Base-by-base conservation (phyloP, 2,888 invertebrate genomes). In the Thelaira solivaga region DNA sequence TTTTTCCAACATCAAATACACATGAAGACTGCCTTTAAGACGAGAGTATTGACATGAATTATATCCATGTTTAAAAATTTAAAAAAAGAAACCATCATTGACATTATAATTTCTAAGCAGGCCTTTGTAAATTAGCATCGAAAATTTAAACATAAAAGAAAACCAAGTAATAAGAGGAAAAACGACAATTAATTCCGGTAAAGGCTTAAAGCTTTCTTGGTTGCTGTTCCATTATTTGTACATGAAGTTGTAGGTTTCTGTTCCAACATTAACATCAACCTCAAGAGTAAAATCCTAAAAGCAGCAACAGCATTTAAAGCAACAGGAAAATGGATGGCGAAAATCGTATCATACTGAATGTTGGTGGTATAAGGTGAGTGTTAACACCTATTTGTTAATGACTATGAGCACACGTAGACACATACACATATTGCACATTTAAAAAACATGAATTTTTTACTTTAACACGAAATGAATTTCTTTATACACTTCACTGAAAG, bases 281-380 rank as follows among this genome's bases (percentile, higher is more conserved):
- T 3, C 57, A 51, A 49, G 57, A 57, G 34, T 11, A 39, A 20
- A n/a, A n/a, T n/a, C n/a, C n/a, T 39, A 41, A 20, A 10, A 47
- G n/a, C 45, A 64, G 13, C 49, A 62, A 34, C 49, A 41, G 5
- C 24, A 41, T 20, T 11, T 51, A 53, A 16, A 51, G 24, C 64
- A 65, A 16, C 43, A 39, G 45, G 24, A 72, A 53, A 20, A 94
- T 95, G 94, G 96, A 96, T 92, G 94, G 95, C 82, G 97, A 97
- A 91, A 96, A 97, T 90, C 93, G 97, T 87, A 96, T 97, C 86
- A 95, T 97, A 89, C 91, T 97, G 87, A 97, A 97, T 91, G 96
- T 97, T 87, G 97, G 97, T 81, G 97, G 97, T 81, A 96, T 97
- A 88, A 92, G 95, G 90, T 95, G 82, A 86, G 88, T 72, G 61